Evolutionary conservation across 1,140 invertebrate genomes (phyloP), one percentile per base, ranked within the genome.

Genomic region (Aporrectodea caliginosa): DNA sequence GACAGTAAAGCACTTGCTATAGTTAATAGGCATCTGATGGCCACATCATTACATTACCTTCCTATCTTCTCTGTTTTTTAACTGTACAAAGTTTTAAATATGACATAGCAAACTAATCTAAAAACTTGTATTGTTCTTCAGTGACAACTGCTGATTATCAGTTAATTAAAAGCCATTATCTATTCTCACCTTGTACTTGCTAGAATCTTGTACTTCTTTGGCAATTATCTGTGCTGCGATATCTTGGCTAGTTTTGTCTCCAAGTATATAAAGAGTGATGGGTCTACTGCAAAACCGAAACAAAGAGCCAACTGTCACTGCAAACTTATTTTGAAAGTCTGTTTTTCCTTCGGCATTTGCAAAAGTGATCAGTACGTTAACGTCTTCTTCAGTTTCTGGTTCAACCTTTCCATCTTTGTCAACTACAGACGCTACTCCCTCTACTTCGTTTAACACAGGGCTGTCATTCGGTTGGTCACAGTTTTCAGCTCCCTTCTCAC

Each of bases 191-290:
- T 83, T 84, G 16, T 83, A 76, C 75, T 86, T 88, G 83, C 88
- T 90, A 80, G 84, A 85, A 81, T 84, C 68, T 69, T 87, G 79
- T 58, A 85, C 89, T 74, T 86, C 89, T 78, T 87, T 87, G 81
- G 84, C 86, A 69, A 91, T 82, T 27, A 93, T 89, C 30, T 90
- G 86, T 70, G 90, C 84, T n/a, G 92, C 92, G 73, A 93, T 90
- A 1, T 84, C 75, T 83, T 90, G 89, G 85, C 93, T 93, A 2
- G 89, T 87, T 1, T 88, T 85, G 84, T 94, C 93, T 0, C 90
- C 91, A 74, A 94, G 91, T 1, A 94, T 90, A 84, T 93, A 91
- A 31, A 94, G 88, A 68, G 90, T 88, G 69, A 94, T 83, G 69
- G 90, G 88, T 1, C 91, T 89, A 29, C 89, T 84, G 1, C 90